Percentiles rank a stretch among this genome's conserved stretches.
phyloP scores from a whole-genome alignment of 2,888 invertebrate genomes.

The Leptinotarsa peninsularis region DNA sequence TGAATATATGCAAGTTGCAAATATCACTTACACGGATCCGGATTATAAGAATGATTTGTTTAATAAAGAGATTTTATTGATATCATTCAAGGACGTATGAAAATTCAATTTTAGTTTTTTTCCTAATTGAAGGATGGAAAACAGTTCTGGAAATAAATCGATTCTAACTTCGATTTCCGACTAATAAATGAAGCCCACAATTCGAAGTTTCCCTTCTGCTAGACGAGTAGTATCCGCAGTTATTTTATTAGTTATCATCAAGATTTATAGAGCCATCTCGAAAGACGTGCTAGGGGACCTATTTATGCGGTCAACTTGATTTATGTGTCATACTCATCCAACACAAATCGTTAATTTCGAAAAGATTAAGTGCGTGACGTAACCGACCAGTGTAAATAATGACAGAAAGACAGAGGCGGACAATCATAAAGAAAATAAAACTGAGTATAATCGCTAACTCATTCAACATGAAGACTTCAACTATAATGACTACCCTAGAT shows the following conservation, averaged over 20 bases:
- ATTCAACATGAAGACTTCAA: background rate
- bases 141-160: too few relatives aligned
- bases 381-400: conserved; percentile 13
- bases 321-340: conserved; percentile 17
- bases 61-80: too few relatives aligned
- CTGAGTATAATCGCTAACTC: background rate
- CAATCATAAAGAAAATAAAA: background rate
- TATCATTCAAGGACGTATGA: too few relatives aligned
- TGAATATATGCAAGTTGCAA: too few relatives aligned
- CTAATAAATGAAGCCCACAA: background rate
- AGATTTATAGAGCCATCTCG: conserved; percentile 19
- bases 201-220: conserved; percentile 3
- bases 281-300: conserved; percentile 19
- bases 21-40: too few relatives aligned
- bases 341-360: conserved; percentile 20
- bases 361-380: conserved; percentile 14
- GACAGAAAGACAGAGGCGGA: background rate
- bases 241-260: conserved; percentile 17
- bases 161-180: background rate
- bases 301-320: conserved; percentile 15
- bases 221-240: conserved; percentile 1
- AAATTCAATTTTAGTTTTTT: too few relatives aligned
- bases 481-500: too few relatives aligned
- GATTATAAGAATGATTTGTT: too few relatives aligned
- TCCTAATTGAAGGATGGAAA: too few relatives aligned